Percentiles rank a stretch among this genome's conserved stretches.
Conservation (phyloP, 2,113 vertebrate genomes). For the Ardeotis arabs region DNA sequence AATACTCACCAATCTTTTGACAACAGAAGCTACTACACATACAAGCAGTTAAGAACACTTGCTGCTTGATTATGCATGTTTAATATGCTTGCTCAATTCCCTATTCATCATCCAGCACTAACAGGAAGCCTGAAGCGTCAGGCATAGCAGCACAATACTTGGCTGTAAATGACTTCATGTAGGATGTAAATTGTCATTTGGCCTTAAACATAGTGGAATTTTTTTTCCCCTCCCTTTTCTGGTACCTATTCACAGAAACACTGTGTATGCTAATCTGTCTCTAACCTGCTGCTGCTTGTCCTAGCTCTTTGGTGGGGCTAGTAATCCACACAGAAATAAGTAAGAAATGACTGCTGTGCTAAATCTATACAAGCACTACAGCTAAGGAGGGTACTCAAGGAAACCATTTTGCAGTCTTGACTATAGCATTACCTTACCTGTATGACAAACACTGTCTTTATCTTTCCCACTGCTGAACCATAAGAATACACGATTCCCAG, state of each 20-base stretch:
- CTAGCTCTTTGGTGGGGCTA: neutral
- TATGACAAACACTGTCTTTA: neutral
- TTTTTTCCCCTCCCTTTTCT: neutral
- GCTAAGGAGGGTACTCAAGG: constrained; percentile 22
- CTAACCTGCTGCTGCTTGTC: neutral
- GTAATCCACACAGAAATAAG: neutral
- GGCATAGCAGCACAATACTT: neutral
- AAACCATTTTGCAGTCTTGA: constrained; percentile 62
- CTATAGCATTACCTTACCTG: constrained; percentile 23
- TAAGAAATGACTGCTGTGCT: neutral
- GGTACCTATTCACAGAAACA: neutral
- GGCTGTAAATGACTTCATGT: constrained; percentile 2
- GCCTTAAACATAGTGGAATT: neutral
- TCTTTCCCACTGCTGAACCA: neutral
- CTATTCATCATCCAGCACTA: neutral
- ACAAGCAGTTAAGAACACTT: neutral
- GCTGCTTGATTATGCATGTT: constrained; percentile 31
- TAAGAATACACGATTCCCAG: neutral
- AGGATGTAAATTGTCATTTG: constrained; percentile 18
- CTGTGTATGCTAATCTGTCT: neutral
- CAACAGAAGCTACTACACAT: neutral
- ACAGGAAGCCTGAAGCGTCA: constrained; percentile 15
- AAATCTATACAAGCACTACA: neutral
- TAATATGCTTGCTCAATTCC: neutral
- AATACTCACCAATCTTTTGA: neutral